Conservation (phyloP, 1,140 invertebrate genomes). For the Paraescarpia echinospica region DNA sequence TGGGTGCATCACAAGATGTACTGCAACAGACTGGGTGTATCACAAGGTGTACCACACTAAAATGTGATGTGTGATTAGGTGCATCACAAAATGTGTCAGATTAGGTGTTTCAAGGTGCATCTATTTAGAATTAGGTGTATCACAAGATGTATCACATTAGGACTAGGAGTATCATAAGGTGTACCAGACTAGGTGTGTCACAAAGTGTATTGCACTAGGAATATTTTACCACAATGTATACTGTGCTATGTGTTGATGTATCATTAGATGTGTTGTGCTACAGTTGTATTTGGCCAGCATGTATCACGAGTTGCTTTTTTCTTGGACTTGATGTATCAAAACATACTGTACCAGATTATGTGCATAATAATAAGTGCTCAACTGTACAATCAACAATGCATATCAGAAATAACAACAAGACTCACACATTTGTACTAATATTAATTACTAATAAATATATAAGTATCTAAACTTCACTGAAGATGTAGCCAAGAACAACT, state of each 20-base stretch:
- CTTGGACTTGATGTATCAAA: background rate
- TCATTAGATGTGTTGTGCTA: background rate
- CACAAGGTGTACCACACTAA: background rate
- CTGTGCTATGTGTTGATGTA: background rate
- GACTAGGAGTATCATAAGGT: background rate
- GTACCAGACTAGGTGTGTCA: background rate
- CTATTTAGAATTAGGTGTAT: background rate
- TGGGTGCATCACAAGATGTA: background rate
- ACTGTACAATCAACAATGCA: background rate
- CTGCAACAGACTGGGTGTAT: background rate
- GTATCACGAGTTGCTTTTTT: background rate
- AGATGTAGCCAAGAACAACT: no score
- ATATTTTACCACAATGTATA: no score
- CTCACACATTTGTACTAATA: no score
- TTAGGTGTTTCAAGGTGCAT: background rate
- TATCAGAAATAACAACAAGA: background rate
- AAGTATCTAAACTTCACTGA: no score
- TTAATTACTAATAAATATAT: no score
- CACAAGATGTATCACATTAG: background rate
- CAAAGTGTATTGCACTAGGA: background rate
- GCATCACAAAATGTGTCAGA: background rate
- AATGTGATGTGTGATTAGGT: no score
- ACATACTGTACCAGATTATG: background rate
- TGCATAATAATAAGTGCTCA: background rate
- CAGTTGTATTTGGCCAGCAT: no score